Conservation (phyloP, 2,797 vertebrate genomes). For the Pelobates cultripes region DNA sequence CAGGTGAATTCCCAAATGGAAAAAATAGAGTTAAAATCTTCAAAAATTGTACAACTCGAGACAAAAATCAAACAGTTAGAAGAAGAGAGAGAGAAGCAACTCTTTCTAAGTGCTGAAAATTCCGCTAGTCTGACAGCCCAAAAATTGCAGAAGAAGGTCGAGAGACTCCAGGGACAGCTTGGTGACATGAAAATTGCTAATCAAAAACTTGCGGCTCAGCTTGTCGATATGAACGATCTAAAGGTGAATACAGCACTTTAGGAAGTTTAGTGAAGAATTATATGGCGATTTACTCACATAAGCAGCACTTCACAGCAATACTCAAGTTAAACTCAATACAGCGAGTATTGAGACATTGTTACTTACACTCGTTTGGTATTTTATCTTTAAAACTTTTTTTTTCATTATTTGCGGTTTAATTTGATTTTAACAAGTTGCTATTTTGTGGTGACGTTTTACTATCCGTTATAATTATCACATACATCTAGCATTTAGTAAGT, state of each 20-base stretch:
- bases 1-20: conserved; percentile 53
- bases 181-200: conserved; percentile 62
- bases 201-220: conserved; percentile 61
- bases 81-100: conserved; percentile 42
- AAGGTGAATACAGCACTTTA: conserved; percentile 61
- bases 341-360: too few relatives aligned
- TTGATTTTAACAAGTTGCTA: too few relatives aligned
- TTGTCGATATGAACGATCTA: conserved; percentile 61
- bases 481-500: too few relatives aligned
- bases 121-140: conserved; percentile 53
- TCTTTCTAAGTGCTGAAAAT: conserved; percentile 53
- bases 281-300: conserved; percentile 9
- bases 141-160: conserved; percentile 57
- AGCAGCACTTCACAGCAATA: too few relatives aligned
- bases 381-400: too few relatives aligned
- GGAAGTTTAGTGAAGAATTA: conserved; percentile 44
- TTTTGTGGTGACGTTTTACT: too few relatives aligned
- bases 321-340: too few relatives aligned
- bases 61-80: conserved; percentile 55
- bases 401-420: too few relatives aligned
- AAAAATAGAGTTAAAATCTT: conserved; percentile 53
- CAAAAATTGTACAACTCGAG: conserved; percentile 45
- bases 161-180: conserved; percentile 66
- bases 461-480: too few relatives aligned
- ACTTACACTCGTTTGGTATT: too few relatives aligned